A percentile compares a stretch with the other conserved stretches of the same genome.
Evolutionary conservation across 2,888 invertebrate genomes (phyloP).

Genomic region (Habroteleia sp.): DNA sequence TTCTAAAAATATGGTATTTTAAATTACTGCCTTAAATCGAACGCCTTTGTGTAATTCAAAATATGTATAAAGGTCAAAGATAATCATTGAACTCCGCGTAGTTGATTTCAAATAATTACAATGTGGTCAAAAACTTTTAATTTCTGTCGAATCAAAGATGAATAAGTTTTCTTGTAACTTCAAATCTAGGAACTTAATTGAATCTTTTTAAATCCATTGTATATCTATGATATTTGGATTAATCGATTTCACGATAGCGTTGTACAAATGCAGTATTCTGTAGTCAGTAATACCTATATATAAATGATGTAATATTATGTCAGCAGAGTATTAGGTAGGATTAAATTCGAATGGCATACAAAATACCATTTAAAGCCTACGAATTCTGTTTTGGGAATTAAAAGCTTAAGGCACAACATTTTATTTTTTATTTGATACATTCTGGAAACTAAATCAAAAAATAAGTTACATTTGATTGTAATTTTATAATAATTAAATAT

Average conservation of each 20-base stretch:
- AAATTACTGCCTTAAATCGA: slow-evolving; percentile 40
- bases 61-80: slow-evolving; percentile 22
- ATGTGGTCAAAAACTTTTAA: not conserved
- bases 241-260: slow-evolving; percentile 48
- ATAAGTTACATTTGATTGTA: not conserved
- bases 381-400: not conserved
- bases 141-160: not conserved
- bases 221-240: slow-evolving; percentile 21
- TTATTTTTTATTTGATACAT: too few species aligned
- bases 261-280: slow-evolving; percentile 36
- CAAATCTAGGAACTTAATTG: not conserved
- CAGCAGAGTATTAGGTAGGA: slow-evolving; percentile 21
- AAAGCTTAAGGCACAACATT: too few species aligned
- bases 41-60: slow-evolving; percentile 25
- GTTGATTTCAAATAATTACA: not conserved
- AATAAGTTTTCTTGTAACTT: not conserved
- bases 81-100: not conserved
- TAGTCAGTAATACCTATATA: slow-evolving; percentile 11
- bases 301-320: slow-evolving; percentile 28
- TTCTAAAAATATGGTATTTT: slow-evolving; percentile 39
- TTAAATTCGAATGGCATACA: not conserved
- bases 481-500: too few species aligned
- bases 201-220: slow-evolving; percentile 13
- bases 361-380: not conserved
- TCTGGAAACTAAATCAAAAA: too few species aligned